A percentile compares a stretch with the other conserved stretches of the same genome.
Evolutionary conservation across 1,140 invertebrate genomes (phyloP).

Genomic region (Macrobrachium rosenbergii): DNA sequence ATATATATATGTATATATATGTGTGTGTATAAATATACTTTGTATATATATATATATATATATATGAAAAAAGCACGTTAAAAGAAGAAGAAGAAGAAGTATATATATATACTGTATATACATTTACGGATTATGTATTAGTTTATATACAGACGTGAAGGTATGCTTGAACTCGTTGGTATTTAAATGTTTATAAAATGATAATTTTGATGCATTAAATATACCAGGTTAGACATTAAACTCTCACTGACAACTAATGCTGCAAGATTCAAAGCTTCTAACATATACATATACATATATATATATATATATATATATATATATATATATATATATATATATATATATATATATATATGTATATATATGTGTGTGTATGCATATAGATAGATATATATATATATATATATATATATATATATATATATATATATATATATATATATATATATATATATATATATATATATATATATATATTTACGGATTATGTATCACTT

Average conservation of each 20-base stretch:
- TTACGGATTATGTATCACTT: background rate
- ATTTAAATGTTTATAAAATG: background rate
- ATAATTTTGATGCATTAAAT: too few species aligned
- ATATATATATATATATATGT: background rate
- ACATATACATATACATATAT: background rate
- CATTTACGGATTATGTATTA: background rate
- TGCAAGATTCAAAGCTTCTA: too few species aligned
- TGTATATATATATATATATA: too few species aligned
- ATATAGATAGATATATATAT: background rate
- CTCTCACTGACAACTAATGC: too few species aligned
- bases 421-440: background rate
- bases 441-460: background rate
- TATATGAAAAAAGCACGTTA: too few species aligned
- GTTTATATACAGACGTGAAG: background rate
- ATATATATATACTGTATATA: too few species aligned
- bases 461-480: background rate
- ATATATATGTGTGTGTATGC: background rate
- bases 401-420: background rate
- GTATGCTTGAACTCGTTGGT: background rate
- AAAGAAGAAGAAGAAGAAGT: too few species aligned
- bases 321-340: background rate
- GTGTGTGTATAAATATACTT: too few species aligned
- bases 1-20: too few species aligned
- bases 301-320: slow-evolving; percentile 1
- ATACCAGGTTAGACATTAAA: too few species aligned